Base-by-base conservation (phyloP, 2,888 invertebrate species). In the Mythimna albipuncta region DNA sequence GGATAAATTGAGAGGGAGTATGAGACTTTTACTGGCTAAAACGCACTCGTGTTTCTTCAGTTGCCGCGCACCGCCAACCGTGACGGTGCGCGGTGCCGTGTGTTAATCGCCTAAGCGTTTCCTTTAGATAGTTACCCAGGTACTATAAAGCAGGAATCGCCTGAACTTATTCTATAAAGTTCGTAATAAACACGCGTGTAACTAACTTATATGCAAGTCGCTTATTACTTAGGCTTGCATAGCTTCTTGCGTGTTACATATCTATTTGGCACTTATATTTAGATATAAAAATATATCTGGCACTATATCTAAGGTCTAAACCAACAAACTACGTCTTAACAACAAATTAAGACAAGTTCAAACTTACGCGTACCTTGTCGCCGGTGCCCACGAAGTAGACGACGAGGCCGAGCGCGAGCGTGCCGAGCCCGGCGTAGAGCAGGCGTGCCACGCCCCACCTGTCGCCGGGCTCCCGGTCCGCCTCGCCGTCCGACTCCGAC, bases 311-410 rank as follows among this genome's bases (percentile, higher is more conserved):
- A 59, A 35, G 59, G 59, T 61, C 61, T 72, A 66, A 57, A 71
- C 55, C 13, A 52, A 59, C 64, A 50, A 57, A 71, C 71, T 76
- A 71, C 77, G 64, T 77, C 75, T 69, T 59, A 63, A 79, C 26
- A 26, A 26, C 26, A 26, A 66, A 70, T 58, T 26, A 69, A 70
- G 77, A 72, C 69, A 58, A 38, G 32, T 66, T 76, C 69, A 77
- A 76, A 72, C 71, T 52, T 62, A 69, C 38, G 59, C 57, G 61
- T 81, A 95, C 97, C 95, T 98, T 98, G 96, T 98, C 98, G 89
- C 98, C 98, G 83, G 98, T 98, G 87, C 98, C 98, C 84, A 98
- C 98, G 96, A 98, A 98, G 92, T 98, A 98, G 88, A 98, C 98
- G 88, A 98, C 98, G 89, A 98, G 97, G 72, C 98, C 99, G 85